Evolutionary conservation across 2,888 invertebrate genomes (phyloP).

Genomic region (Eristalis arbustorum): DNA sequence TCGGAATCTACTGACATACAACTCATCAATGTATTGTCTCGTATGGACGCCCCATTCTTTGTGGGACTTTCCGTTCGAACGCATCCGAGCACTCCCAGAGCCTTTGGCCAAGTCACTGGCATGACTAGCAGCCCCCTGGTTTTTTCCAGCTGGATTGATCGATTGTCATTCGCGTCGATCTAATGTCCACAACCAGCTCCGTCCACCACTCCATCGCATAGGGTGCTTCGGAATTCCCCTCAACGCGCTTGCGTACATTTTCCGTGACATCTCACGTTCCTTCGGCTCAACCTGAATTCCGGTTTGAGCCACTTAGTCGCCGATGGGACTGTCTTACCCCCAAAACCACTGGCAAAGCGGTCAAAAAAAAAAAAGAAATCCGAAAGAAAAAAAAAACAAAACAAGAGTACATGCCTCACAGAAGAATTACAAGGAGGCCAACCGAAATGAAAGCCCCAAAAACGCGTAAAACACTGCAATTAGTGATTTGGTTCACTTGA

Average conservation of each 20-base stretch:
- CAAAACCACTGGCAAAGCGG: background rate
- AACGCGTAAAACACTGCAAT: slow-evolving; percentile 73
- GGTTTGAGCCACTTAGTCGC: slow-evolving; percentile 39
- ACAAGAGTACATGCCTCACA: background rate
- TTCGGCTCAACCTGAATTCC: slow-evolving; percentile 21
- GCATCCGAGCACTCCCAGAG: too few species aligned
- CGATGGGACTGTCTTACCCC: slow-evolving; percentile 4
- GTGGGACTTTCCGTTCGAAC: too few species aligned
- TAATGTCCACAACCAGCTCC: too few species aligned
- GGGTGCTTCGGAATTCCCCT: background rate
- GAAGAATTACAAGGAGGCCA: slow-evolving; percentile 6
- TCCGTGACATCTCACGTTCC: background rate
- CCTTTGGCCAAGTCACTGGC: too few species aligned
- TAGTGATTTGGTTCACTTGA: slow-evolving; percentile 79
- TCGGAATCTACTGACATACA: too few species aligned
- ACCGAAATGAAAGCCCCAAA: slow-evolving; percentile 53
- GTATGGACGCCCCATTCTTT: too few species aligned
- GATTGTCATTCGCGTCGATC: too few species aligned
- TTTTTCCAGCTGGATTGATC: too few species aligned
- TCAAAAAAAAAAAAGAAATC: slow-evolving; percentile 3
- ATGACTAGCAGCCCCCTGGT: too few species aligned
- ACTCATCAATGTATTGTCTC: too few species aligned
- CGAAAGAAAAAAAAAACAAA: background rate
- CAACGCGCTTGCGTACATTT: background rate
- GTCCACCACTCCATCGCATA: background rate